Evolutionary conservation across 2,888 invertebrate genomes (phyloP).

Genomic region (Thera obeliscata): DNA sequence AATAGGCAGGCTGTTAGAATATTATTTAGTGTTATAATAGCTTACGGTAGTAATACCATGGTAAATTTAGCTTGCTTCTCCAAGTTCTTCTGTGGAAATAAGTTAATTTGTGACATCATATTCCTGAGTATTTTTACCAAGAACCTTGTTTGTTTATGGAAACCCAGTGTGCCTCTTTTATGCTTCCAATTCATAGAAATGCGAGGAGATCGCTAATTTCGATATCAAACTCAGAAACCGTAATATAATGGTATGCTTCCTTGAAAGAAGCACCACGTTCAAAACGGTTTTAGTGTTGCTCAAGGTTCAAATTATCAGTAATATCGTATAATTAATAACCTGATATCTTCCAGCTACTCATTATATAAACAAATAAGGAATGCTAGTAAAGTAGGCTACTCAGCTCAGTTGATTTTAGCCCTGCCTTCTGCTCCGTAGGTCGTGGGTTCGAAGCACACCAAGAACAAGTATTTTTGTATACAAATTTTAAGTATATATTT

Average conservation of each 20-base stretch:
- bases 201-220: neutral
- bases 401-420: too few relatives aligned
- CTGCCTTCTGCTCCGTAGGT: too few relatives aligned
- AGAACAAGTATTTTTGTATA: too few relatives aligned
- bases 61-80: neutral
- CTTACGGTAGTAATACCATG: neutral
- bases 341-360: too few relatives aligned
- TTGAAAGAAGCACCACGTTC: neutral
- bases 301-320: too few relatives aligned
- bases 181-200: neutral
- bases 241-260: neutral
- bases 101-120: neutral
- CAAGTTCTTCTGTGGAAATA: too few relatives aligned
- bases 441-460: too few relatives aligned
- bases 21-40: slow-evolving; percentile 18
- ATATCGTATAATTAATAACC: too few relatives aligned
- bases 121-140: too few relatives aligned
- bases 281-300: neutral
- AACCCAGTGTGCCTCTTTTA: neutral
- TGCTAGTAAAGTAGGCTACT: too few relatives aligned
- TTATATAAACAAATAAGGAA: too few relatives aligned
- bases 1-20: slow-evolving; percentile 40
- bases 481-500: too few relatives aligned
- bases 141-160: neutral
- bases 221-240: neutral